A percentile compares a stretch with the other conserved stretches of the same genome.
phyloP scores from a whole-genome alignment of 2,797 vertebrate genomes.

The Tangara arthus region DNA sequence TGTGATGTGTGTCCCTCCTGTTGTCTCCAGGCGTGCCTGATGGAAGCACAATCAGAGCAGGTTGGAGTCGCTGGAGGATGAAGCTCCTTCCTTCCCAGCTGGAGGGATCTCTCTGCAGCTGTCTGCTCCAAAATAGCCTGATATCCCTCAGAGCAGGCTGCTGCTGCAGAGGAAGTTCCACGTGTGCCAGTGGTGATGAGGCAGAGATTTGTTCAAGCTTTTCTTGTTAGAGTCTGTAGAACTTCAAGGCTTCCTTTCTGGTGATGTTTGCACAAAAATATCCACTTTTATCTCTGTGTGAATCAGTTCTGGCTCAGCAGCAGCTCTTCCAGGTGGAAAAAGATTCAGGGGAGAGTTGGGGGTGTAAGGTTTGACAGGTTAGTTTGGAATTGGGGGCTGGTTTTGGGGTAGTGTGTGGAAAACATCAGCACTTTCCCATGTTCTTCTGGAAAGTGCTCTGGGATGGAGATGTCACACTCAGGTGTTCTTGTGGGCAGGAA shows the following conservation, averaged over 20 bases:
- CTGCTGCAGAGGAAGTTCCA: not conserved
- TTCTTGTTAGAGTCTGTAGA: not conserved
- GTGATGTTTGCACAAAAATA: not conserved
- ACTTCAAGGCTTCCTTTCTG: not conserved
- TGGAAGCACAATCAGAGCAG: not conserved
- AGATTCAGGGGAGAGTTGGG: not conserved
- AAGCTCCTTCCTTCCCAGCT: conserved; percentile 5
- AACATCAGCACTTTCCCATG: too few species aligned
- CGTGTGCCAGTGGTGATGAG: not conserved
- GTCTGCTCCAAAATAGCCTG: conserved; percentile 15
- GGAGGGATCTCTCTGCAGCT: not conserved
- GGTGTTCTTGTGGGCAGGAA: fast-evolving
- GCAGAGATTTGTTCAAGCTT: not conserved
- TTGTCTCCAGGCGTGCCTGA: not conserved
- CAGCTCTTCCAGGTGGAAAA: not conserved
- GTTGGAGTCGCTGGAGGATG: not conserved
- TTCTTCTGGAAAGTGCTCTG: not conserved
- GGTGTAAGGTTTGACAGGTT: not conserved
- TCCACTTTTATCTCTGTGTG: not conserved
- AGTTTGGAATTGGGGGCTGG: not conserved
- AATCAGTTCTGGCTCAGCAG: not conserved
- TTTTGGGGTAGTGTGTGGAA: not conserved
- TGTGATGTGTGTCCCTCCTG: not conserved
- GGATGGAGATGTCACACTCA: fast-evolving
- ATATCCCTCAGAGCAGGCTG: not conserved